A percentile compares a stretch with the other conserved stretches of the same genome.
Conservation (phyloP, 1,140 invertebrate genomes). For the Ips typographus region DNA sequence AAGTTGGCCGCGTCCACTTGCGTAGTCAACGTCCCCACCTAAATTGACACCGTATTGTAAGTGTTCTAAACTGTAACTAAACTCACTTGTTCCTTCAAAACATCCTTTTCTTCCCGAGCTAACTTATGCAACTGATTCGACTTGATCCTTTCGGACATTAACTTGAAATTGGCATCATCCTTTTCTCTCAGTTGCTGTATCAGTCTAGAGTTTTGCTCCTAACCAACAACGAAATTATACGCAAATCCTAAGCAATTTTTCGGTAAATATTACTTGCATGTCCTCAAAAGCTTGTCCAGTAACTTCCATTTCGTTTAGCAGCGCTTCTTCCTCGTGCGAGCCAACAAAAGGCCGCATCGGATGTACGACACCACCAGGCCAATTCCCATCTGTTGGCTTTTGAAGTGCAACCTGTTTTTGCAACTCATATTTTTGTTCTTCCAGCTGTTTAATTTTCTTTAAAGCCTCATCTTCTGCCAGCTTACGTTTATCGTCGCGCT, state of each 20-base stretch:
- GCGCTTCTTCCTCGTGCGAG: slow-evolving; percentile 88
- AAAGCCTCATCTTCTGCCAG: slow-evolving; percentile 93
- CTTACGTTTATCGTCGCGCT: slow-evolving; percentile 89
- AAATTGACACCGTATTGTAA: neutral
- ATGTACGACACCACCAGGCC: slow-evolving; percentile 54
- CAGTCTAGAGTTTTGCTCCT: slow-evolving; percentile 92
- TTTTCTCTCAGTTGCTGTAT: slow-evolving; percentile 97
- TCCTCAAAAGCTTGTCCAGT: slow-evolving; percentile 99
- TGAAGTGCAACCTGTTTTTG: slow-evolving; percentile 82
- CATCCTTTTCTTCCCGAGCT: slow-evolving; percentile 90
- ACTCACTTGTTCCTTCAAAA: slow-evolving; percentile 81
- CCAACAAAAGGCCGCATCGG: slow-evolving; percentile 64
- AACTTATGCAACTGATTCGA: slow-evolving; percentile 95
- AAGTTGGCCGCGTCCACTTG: slow-evolving; percentile 91
- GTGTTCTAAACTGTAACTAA: neutral
- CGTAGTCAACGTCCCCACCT: slow-evolving; percentile 44
- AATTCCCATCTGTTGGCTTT: slow-evolving; percentile 72
- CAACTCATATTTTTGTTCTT: slow-evolving; percentile 84
- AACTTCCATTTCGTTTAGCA: slow-evolving; percentile 98
- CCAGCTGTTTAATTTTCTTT: slow-evolving; percentile 91
- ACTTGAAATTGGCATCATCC: slow-evolving; percentile 98
- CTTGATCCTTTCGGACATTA: slow-evolving; percentile 98
- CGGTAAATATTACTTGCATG: slow-evolving; percentile 71
- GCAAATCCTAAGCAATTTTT: neutral
- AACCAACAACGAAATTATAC: slow-evolving; percentile 7